A percentile compares a stretch with the other conserved stretches of the same genome.
Conservation (phyloP, 2,888 invertebrate genomes). For the Trichopria drosophilae region DNA sequence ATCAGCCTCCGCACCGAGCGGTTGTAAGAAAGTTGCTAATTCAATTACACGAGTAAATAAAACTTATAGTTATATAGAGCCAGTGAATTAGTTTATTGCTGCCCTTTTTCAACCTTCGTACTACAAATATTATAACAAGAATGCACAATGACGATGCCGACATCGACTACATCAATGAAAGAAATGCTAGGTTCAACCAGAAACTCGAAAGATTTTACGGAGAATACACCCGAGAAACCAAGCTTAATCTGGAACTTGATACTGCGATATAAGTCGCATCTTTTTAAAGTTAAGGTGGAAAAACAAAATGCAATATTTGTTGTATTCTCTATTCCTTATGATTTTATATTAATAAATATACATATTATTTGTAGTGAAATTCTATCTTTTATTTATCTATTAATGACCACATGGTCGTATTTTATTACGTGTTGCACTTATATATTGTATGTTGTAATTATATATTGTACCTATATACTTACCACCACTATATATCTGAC, state of each 20-base stretch:
- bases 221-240: constrained; percentile 96
- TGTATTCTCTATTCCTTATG: background rate
- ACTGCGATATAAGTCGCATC: constrained; percentile 78
- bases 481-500: too few species aligned
- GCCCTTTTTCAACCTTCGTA: background rate
- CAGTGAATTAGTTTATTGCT: background rate
- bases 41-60: too few species aligned
- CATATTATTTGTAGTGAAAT: background rate
- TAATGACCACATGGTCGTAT: background rate
- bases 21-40: too few species aligned
- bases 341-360: constrained; percentile 9
- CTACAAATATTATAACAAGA: constrained; percentile 69
- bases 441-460: too few species aligned
- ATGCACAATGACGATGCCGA: constrained; percentile 98
- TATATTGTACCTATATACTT: too few species aligned
- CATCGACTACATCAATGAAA: constrained; percentile 98
- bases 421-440: background rate
- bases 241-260: constrained; percentile 97
- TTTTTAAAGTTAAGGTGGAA: constrained; percentile 35
- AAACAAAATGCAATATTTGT: constrained; percentile 3
- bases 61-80: too few species aligned
- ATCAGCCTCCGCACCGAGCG: too few species aligned
- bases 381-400: background rate
- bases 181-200: constrained; percentile 97
- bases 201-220: constrained; percentile 96